phyloP scores from a whole-genome alignment of 2,888 invertebrate species.

The Leptura quadrifasciata region DNA sequence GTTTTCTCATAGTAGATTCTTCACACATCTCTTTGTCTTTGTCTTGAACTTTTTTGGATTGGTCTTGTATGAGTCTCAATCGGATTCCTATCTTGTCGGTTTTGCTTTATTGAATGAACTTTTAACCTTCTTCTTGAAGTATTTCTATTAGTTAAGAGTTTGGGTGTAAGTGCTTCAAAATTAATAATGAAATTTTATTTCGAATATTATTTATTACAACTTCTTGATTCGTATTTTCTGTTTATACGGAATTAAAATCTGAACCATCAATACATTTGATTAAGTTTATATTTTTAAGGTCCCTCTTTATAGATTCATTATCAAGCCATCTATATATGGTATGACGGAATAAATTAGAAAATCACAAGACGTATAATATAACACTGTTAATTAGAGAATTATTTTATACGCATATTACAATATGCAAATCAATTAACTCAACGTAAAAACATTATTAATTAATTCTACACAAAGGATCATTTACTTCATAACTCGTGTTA shows the following conservation, averaged over 20 bases:
- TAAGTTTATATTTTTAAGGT: neutral
- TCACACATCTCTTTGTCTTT: too few species aligned
- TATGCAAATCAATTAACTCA: conserved; percentile 23
- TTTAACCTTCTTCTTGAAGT: too few species aligned
- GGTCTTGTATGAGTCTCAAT: too few species aligned
- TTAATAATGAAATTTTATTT: too few species aligned
- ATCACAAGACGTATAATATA: neutral
- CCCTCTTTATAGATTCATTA: neutral
- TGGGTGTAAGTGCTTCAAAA: too few species aligned
- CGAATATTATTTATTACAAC: too few species aligned
- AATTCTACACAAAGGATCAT: conserved; percentile 21
- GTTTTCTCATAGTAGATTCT: too few species aligned
- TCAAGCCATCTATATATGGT: neutral
- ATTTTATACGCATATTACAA: conserved; percentile 1
- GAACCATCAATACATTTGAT: neutral
- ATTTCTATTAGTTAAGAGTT: too few species aligned
- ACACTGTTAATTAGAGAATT: neutral
- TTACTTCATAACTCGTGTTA: conserved; percentile 22
- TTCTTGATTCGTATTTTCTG: too few species aligned
- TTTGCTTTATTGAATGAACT: too few species aligned
- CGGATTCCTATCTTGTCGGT: too few species aligned
- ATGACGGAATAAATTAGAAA: neutral
- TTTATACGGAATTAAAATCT: neutral
- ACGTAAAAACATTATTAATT: conserved; percentile 21
- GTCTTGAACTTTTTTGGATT: too few species aligned